Evolutionary conservation across 2,888 invertebrate genomes (phyloP).

Genomic region (Temnothorax rugatulus): DNA sequence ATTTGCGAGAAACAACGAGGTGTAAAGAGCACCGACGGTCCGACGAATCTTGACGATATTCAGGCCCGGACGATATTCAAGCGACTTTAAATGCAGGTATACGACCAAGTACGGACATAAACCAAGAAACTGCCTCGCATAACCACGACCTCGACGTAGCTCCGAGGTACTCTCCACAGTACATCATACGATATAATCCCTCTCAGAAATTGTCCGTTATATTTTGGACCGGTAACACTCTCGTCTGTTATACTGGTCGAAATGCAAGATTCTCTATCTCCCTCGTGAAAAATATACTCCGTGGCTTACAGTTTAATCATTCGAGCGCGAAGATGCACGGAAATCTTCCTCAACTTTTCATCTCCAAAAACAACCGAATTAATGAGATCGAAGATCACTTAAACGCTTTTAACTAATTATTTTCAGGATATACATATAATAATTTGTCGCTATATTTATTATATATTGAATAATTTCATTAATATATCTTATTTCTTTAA

Average conservation of each 20-base stretch:
- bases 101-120: conserved; percentile 70
- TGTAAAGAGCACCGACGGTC: conserved; percentile 69
- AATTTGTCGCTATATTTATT: background rate
- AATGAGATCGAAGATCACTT: background rate
- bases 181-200: conserved; percentile 41
- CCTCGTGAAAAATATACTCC: background rate
- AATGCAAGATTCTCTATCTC: background rate
- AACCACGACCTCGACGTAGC: conserved; percentile 65
- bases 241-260: conserved; percentile 11
- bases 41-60: conserved; percentile 67
- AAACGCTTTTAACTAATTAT: background rate
- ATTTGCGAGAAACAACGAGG: conserved; percentile 73
- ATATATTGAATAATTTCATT: background rate
- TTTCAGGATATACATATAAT: background rate
- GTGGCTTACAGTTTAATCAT: conserved; percentile 5
- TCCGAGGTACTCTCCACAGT: conserved; percentile 38
- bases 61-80: conserved; percentile 50
- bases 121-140: conserved; percentile 73
- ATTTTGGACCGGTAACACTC: conserved; percentile 25
- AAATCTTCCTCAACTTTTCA: background rate
- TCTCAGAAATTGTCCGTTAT: conserved; percentile 34
- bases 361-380: background rate
- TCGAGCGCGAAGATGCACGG: background rate
- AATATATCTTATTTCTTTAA: background rate
- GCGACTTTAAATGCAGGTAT: conserved; percentile 72